Conservation (phyloP, 2,113 vertebrate species). For the Dromaius novaehollandiae region DNA sequence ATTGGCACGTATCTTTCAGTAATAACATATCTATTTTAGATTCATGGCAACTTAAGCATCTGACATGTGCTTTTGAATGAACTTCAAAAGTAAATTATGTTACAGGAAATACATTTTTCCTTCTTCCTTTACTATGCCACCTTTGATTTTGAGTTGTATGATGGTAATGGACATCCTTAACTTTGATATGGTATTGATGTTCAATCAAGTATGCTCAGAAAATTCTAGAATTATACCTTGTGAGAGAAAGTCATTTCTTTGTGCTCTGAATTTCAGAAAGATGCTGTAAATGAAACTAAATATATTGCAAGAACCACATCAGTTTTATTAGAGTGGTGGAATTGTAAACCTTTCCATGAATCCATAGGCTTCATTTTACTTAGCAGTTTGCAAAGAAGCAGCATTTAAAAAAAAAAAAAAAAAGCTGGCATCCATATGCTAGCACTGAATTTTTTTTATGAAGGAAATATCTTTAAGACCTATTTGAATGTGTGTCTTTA, state of each 20-base stretch:
- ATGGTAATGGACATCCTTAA: not conserved
- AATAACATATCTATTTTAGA: not conserved
- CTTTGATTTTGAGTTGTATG: not conserved
- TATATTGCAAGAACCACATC: accelerated
- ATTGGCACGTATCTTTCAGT: not conserved
- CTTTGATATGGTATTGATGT: not conserved
- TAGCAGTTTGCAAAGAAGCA: not conserved
- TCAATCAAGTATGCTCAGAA: not conserved
- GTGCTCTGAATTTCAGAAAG: not conserved
- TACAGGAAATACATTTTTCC: not conserved
- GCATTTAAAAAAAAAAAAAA: not conserved
- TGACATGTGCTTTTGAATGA: not conserved
- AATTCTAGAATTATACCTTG: not conserved
- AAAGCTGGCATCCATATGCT: not conserved
- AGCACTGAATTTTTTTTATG: not conserved
- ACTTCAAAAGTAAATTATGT: not conserved
- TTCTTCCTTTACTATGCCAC: not conserved
- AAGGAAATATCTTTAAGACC: not conserved
- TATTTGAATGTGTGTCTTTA: not conserved
- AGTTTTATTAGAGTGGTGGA: not conserved
- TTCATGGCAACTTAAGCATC: not conserved
- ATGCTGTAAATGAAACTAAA: not conserved
- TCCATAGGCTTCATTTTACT: not conserved
- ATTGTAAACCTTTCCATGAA: not conserved
- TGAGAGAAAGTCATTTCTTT: not conserved